These are phyloP conservation scores for Ectemnius cavifrons DNA, from an alignment of 2,888 invertebrate genomes.

Conservation along the genomic window DNA sequence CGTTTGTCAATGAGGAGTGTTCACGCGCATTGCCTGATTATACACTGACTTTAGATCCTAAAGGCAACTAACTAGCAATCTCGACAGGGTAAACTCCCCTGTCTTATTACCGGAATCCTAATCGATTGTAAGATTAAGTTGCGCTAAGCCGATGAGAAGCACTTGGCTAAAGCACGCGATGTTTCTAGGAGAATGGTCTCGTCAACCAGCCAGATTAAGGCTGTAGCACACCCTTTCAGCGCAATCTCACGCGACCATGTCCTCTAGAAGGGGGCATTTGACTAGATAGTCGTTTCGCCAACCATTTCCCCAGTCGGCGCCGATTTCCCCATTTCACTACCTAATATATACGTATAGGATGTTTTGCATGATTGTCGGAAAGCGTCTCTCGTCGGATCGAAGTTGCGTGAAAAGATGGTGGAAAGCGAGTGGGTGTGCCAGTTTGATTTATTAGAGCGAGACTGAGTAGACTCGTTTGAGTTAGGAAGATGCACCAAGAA, in stretches of 20 bases:
- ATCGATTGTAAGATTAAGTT: slow-evolving; percentile 7
- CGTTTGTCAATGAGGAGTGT: not conserved
- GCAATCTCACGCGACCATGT: slow-evolving; percentile 28
- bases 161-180: no score
- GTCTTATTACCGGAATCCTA: slow-evolving; percentile 2
- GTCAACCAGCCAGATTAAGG: no score
- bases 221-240: slow-evolving; percentile 15
- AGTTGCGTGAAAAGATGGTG: slow-evolving; percentile 26
- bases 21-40: not conserved
- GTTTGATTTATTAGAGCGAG: slow-evolving; percentile 51
- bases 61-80: slow-evolving; percentile 24
- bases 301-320: not conserved
- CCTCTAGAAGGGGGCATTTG: slow-evolving; percentile 47
- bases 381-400: slow-evolving; percentile 31
- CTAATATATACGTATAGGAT: slow-evolving; percentile 38
- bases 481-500: slow-evolving; percentile 27
- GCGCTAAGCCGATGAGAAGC: slow-evolving; percentile 13
- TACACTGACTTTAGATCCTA: not conserved
- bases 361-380: slow-evolving; percentile 57
- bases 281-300: slow-evolving; percentile 13
- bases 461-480: slow-evolving; percentile 19
- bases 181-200: no score
- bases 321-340: slow-evolving; percentile 19
- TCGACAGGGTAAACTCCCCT: slow-evolving; percentile 5
- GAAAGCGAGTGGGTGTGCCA: slow-evolving; percentile 44